Base-by-base conservation (phyloP, 2,797 vertebrate species). In the Morelia viridis region DNA sequence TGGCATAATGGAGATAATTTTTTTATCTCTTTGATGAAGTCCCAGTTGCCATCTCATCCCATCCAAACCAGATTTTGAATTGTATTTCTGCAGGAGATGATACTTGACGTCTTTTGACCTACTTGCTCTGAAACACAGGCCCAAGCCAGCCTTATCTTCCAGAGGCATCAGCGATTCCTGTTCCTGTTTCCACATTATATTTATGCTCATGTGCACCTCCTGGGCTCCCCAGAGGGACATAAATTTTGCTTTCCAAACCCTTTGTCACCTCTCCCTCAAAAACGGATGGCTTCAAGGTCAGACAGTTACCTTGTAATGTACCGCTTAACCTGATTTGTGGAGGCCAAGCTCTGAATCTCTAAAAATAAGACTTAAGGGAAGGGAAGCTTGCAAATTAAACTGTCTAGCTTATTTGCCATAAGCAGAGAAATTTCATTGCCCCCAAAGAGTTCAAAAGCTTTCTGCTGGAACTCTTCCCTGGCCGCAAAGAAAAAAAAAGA, bases 241-340 rank as follows among this genome's bases (percentile, higher is more conserved):
- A 96, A 97, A 96, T 97, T 95, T 95, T 90, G 24, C 91, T 96
- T 95, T 88, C 96, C 96, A 97, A 96, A 93, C 94, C 89, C 88
- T 96, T 94, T 85, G 92, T 97, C 96, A 96, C 95, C 94, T 96
- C 94, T 96, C 91, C 94, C 95, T 97, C 93, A 90, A 94, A 97
- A 96, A 91, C 0, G 46, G 94, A 96, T 96, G 96, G 95, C 96
- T 96, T 95, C 94, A 97, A 97, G 96, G 97, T 97, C 96, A 97
- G 96, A 92, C 87, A 94, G 94, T 93, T 97, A 94, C 96, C 95
- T 97, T 95, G 94, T 95, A 96, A 96, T 90, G 92, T 95, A 94
- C 95, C 95, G 92, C 95, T 97, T 97, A 97, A 97, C 96, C 96
- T 97, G 96, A 97, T 97, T 97, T 97, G 96, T 96, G 94, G 95